Percentiles rank a stretch among this genome's conserved stretches.
Evolutionary conservation across 2,888 invertebrate genomes (phyloP).

Genomic region (Rhopalosiphum nymphaeae): DNA sequence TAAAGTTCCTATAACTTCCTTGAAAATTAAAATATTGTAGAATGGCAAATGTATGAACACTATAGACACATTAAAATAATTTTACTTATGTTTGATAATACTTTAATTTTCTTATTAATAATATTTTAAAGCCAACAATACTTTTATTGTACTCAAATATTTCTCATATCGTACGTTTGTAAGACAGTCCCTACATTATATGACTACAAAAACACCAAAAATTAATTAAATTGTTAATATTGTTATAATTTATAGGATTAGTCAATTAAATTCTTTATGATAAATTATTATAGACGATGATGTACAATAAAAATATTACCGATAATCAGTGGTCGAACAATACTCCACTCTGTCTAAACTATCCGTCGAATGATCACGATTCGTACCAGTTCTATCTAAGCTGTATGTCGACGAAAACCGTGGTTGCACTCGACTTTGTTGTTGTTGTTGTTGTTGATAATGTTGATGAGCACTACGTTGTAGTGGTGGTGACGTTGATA

Average conservation of each 20-base stretch:
- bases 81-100: neutral
- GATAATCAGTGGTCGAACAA: conserved; percentile 50
- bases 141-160: neutral
- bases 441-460: neutral
- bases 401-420: conserved; percentile 21
- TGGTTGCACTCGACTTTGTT: neutral
- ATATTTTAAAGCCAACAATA: neutral
- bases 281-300: too few species aligned
- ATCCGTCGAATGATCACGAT: conserved; percentile 39
- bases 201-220: neutral
- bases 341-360: conserved; percentile 57
- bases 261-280: neutral
- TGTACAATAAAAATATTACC: conserved; percentile 39
- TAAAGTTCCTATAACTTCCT: too few species aligned
- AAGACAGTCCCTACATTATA: neutral
- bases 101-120: neutral
- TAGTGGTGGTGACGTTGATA: neutral
- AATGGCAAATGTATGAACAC: neutral
- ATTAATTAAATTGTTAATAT: neutral
- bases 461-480: neutral
- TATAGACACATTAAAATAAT: neutral
- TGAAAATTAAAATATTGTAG: neutral
- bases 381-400: conserved; percentile 17
- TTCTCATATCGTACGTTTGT: neutral
- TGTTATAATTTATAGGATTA: neutral